Evolutionary conservation across 2,888 invertebrate genomes (phyloP).

Genomic region (Anthoptus insignis): DNA sequence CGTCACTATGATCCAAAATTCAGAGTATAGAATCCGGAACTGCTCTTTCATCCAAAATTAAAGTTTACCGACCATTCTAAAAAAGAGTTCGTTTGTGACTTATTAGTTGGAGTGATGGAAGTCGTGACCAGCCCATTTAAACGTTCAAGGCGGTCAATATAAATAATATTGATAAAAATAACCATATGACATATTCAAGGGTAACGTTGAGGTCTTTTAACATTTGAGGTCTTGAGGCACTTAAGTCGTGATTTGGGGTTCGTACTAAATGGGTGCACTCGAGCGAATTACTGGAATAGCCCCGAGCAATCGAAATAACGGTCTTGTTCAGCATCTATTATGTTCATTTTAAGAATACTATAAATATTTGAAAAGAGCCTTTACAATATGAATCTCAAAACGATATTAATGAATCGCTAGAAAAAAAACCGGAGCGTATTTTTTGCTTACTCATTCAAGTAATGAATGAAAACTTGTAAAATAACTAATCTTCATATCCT

Average conservation of each 20-base stretch:
- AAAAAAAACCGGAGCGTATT: no score
- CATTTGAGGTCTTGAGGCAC: slow-evolving; percentile 48
- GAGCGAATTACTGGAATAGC: not conserved
- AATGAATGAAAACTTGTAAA: no score
- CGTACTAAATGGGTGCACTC: not conserved
- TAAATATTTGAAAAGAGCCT: not conserved
- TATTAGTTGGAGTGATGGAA: slow-evolving; percentile 36
- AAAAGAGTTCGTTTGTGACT: slow-evolving; percentile 31
- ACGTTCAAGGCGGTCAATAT: slow-evolving; percentile 66
- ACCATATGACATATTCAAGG: slow-evolving; percentile 67
- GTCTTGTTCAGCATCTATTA: not conserved
- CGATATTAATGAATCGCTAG: not conserved
- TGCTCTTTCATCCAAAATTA: slow-evolving; percentile 16
- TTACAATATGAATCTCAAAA: not conserved
- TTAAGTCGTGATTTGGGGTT: slow-evolving; percentile 67
- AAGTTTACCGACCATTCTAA: not conserved
- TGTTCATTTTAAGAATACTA: not conserved
- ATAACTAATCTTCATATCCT: no score
- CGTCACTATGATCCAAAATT: slow-evolving; percentile 6
- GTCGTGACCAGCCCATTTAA: slow-evolving; percentile 75
- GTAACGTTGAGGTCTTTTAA: slow-evolving; percentile 47
- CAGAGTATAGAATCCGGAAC: slow-evolving; percentile 19
- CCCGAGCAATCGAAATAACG: not conserved
- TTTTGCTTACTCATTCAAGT: not conserved
- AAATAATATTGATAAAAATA: slow-evolving; percentile 62